Evolutionary conservation across 2,888 invertebrate genomes (phyloP), one percentile per base, ranked within the genome.

Genomic region (Slavum lentiscoides): DNA sequence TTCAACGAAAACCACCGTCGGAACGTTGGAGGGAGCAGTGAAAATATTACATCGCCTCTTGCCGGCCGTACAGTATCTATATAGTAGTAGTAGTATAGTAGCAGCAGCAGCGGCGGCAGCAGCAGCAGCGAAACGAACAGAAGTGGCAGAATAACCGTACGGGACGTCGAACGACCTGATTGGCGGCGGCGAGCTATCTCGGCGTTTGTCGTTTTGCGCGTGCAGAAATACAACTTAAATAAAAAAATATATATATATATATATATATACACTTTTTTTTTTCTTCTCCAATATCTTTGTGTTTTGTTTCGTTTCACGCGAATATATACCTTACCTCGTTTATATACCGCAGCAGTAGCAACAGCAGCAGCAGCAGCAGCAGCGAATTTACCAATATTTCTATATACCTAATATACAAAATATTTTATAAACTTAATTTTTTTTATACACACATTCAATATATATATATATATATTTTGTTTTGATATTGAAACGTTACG

Each of bases 71-170:
- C n/a, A n/a, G n/a, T 30, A 30, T 4, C 30, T 30, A 30, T n/a
- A 30, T 30, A 30, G 30, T 30, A 30, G 30, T 30, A 30, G 30
- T 30, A 30, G 30, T 30, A n/a, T n/a, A n/a, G n/a, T n/a, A 7
- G 73, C 23, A 7, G 43, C 19, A 30, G 49, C 43, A 70, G 68
- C 69, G 37, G n/a, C n/a, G n/a, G n/a, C n/a, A 7, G 73, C 23
- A 7, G 43, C 19, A 30, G 49, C 43, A 70, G 68, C 69, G 37
- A 62, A 21, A 62, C 62, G 62, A 23, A 55, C 77, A 77, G 70
- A 70, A 70, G 77, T 77, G 53, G 49, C 77, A 77, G 77, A 70
- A n/a, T n/a, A n/a, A 69, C 62, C 62, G 68, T 61, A 61, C 76
- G 59, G 68, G 13, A 68, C 59, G 77, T 53, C 77, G 70, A 69